Base-by-base conservation (phyloP, 2,797 vertebrate species). In the Oceanodroma leucorhoa region DNA sequence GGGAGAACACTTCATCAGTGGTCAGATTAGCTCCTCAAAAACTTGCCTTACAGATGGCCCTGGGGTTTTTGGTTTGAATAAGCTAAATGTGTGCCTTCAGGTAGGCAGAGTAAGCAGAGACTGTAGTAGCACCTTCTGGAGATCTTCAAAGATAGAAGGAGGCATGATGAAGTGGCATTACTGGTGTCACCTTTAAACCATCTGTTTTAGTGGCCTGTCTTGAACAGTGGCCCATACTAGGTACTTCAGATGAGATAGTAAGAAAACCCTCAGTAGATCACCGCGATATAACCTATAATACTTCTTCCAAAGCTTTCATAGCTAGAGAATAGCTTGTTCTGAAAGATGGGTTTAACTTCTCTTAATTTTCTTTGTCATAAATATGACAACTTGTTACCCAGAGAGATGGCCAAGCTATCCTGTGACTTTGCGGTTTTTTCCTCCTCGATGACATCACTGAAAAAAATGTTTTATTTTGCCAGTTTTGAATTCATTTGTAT, bases 401-500 rank as follows among this genome's bases (percentile, higher is more conserved):
- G 71, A 87, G 55, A 90, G 71, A 72, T 61, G n/a, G 67, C 57
- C 53, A 87, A 48, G 54, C 66, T 60, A 6, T 67, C 15, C 67
- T 91, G 61, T 87, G 89, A 92, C 72, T 93, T 90, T 46, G 89
- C 83, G 71, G 11, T 27, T 50, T 93, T 93, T 76, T 76, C 17
- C 26, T 85, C 11, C 57, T 84, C 6, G 2, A 17, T 94, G 54
- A 83, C 58, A 83, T 94, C 69, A 89, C 40, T 81, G 61, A 78
- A 73, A 92, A 86, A 75, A 65, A 9, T 10, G n/a, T 88, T 83
- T 80, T 83, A 14, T 78, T 90, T 78, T 77, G 57, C 72, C 66
- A 55, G 41, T 92, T 94, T 89, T 81, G 36, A 66, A 40, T 90
- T 96, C 0, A 93, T 96, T 93, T 94, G 43, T 96, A 93, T 96